These are phyloP conservation scores for Yponomeuta malinellus DNA, from an alignment of 2,888 invertebrate genomes.

Conservation along the genomic window DNA sequence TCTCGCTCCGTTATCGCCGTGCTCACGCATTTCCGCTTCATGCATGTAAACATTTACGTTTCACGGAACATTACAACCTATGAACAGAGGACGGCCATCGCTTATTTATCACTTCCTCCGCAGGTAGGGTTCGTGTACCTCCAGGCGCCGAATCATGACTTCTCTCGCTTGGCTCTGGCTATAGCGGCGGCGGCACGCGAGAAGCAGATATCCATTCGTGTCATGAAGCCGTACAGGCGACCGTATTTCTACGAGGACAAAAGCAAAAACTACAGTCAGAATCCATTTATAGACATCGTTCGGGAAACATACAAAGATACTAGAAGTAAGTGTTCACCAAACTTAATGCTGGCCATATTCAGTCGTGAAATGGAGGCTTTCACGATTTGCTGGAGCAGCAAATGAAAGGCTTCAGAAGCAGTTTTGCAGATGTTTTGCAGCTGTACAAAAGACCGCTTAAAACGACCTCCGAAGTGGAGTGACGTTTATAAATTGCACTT, in stretches of 20 bases:
- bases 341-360: neutral
- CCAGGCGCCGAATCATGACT: slow-evolving; percentile 84
- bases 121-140: slow-evolving; percentile 90
- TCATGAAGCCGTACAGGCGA: slow-evolving; percentile 62
- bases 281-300: slow-evolving; percentile 90
- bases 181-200: slow-evolving; percentile 82
- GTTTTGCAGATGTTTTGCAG: neutral
- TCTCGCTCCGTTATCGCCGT: slow-evolving; percentile 94
- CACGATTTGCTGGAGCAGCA: neutral
- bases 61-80: neutral
- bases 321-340: slow-evolving; percentile 81
- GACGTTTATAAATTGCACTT: slow-evolving; percentile 1
- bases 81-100: neutral
- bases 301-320: slow-evolving; percentile 88
- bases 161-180: slow-evolving; percentile 85
- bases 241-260: slow-evolving; percentile 82
- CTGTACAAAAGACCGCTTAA: neutral
- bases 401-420: neutral
- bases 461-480: neutral
- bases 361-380: neutral
- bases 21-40: slow-evolving; percentile 91
- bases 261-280: slow-evolving; percentile 83
- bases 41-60: slow-evolving; percentile 78
- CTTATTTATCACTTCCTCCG: slow-evolving; percentile 8
- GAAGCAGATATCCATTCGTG: slow-evolving; percentile 82